Conservation (phyloP, 30 jellyfish, hydroid and myxozoan genomes). For the Turritopsis rubra region DNA sequence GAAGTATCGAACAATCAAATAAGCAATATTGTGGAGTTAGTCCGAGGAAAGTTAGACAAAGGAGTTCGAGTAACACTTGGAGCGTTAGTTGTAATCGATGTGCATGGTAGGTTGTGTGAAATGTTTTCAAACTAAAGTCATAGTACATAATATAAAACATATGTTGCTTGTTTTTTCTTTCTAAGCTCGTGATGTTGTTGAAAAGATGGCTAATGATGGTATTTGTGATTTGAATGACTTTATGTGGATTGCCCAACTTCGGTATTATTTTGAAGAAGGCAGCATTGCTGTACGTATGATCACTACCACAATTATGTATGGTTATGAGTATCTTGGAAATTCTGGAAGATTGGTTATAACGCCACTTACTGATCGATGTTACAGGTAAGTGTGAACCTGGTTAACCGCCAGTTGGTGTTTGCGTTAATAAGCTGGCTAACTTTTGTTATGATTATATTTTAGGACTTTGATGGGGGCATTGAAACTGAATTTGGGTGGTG, state of each 20-base stretch:
- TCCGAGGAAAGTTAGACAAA: constrained; percentile 87
- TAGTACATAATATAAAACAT: neutral
- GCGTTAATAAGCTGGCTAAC: neutral
- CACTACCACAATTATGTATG: constrained; percentile 80
- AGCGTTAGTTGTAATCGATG: constrained; percentile 91
- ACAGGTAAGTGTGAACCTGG: constrained; percentile 72
- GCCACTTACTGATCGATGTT: constrained; percentile 94
- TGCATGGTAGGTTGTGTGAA: constrained; percentile 52
- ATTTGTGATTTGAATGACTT: constrained; percentile 61
- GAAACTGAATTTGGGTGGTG: constrained; percentile 88
- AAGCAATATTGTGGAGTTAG: constrained; percentile 69
- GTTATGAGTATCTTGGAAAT: constrained; percentile 91
- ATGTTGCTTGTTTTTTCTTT: neutral
- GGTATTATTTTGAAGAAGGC: constrained; percentile 87
- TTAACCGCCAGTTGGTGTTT: too few species aligned
- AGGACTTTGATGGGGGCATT: constrained; percentile 96
- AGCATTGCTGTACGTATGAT: constrained; percentile 72
- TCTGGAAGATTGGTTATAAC: constrained; percentile 93
- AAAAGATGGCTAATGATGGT: constrained; percentile 65
- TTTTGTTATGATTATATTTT: neutral
- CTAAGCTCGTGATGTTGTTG: constrained; percentile 96
- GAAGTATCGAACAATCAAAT: constrained; percentile 63
- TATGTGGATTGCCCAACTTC: constrained; percentile 88
- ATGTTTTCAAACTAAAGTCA: neutral
- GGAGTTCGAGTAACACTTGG: constrained; percentile 96